Evolutionary conservation across 2,888 invertebrate species (phyloP).

Genomic region (Aplocera efformata): DNA sequence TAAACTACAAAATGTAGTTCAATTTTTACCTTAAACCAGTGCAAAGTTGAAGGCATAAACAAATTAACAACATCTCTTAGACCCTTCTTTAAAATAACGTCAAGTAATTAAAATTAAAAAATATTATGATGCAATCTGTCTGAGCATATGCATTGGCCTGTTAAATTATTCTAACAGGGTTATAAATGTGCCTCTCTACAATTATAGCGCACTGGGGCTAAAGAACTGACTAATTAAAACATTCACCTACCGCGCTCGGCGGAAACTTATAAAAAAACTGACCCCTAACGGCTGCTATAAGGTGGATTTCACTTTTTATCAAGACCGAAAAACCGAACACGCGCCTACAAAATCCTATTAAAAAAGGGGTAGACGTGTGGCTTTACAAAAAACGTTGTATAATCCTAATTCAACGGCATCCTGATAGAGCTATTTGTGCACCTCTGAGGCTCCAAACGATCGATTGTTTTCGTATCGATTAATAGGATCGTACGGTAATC

Average conservation of each 20-base stretch:
- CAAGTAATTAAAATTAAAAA: conserved; percentile 21
- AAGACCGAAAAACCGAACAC: conserved; percentile 65
- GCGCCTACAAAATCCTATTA: conserved; percentile 74
- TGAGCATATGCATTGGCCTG: conserved; percentile 41
- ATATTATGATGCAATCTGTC: conserved; percentile 45
- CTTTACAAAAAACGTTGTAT: conserved; percentile 63
- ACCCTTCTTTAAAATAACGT: neutral
- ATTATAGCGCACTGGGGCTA: conserved; percentile 43
- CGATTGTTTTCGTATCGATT: conserved; percentile 77
- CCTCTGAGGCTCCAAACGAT: conserved; percentile 57
- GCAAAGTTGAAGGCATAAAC: no score
- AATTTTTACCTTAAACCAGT: no score
- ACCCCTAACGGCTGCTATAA: conserved; percentile 72
- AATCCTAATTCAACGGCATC: conserved; percentile 70
- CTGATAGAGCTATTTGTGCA: conserved; percentile 76
- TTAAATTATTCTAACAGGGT: conserved; percentile 64
- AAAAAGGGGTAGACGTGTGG: conserved; percentile 74
- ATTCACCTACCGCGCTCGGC: conserved; percentile 65
- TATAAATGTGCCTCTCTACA: conserved; percentile 59
- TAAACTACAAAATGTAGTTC: no score
- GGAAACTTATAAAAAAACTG: conserved; percentile 63
- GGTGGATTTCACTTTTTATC: conserved; percentile 72
- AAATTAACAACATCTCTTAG: no score
- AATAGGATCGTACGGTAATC: conserved; percentile 78
- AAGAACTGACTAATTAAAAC: conserved; percentile 68